Evolutionary conservation across 2,888 invertebrate genomes (phyloP).

Genomic region (Tinea pellionella): DNA sequence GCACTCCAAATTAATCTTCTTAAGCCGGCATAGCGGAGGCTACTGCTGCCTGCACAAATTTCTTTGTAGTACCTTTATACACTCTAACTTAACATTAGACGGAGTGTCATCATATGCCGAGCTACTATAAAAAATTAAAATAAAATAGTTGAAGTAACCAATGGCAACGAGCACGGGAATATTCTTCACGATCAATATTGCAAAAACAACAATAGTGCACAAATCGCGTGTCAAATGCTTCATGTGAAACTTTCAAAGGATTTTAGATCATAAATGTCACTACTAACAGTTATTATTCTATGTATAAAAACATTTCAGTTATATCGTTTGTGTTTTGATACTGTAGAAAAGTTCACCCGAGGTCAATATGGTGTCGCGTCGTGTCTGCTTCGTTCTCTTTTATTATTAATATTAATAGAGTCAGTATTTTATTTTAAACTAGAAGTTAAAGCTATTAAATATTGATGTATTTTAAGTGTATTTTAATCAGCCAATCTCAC

Average conservation of each 20-base stretch:
- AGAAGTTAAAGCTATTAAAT: too few species aligned
- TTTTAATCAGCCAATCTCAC: too few species aligned
- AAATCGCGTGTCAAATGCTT: neutral
- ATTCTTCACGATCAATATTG: neutral
- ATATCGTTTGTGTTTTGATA: neutral
- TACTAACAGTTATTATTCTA: neutral
- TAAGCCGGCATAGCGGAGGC: too few species aligned
- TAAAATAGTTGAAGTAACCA: neutral
- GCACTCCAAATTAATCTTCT: too few species aligned
- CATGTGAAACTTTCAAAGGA: neutral
- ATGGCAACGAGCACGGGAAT: neutral
- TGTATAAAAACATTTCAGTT: neutral
- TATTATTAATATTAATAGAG: neutral
- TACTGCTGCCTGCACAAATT: too few species aligned
- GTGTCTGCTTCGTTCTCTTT: neutral
- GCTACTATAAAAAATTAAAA: neutral
- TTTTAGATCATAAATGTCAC: neutral
- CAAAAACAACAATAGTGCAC: constrained; percentile 6
- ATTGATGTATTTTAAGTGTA: too few species aligned
- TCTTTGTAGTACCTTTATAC: too few species aligned
- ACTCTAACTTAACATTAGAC: too few species aligned
- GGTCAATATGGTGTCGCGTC: neutral
- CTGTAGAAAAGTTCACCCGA: neutral
- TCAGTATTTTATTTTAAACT: too few species aligned
- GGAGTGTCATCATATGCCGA: too few species aligned